Evolutionary conservation across 2,797 vertebrate species (phyloP), one percentile per base, ranked within the genome.

Genomic region (Liparis tanakae): DNA sequence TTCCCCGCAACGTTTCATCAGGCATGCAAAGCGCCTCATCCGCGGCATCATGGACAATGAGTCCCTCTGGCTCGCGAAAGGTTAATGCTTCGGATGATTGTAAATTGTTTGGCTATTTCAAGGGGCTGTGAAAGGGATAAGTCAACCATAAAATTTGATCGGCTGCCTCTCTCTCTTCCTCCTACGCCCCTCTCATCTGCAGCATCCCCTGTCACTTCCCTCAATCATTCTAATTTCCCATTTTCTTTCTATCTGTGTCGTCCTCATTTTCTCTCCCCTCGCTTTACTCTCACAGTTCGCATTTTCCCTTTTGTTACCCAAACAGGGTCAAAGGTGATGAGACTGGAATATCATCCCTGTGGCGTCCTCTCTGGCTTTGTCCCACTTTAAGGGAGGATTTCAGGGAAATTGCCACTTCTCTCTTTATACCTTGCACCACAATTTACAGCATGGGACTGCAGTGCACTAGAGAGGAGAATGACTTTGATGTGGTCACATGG

Each of bases 61-160:
- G 81, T 86, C 79, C 69, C 84, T 59, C 37, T 72, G 79, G 82
- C 84, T 87, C 59, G 46, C 68, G 84, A 92, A 93, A 94, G 92
- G 93, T 93, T 93, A 93, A 93, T 90, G 87, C 85, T 79, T 89
- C 69, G 72, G 85, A 89, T 91, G 91, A 93, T 84, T 89, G 89
- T 91, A 91, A 92, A 93, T 89, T 89, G 91, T 92, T 92, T 91
- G 81, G 80, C 86, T 90, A 82, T 92, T 91, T 89, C 84, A 65
- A 72, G 85, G 59, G 75, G 83, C 87, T 72, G 79, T 85, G 82
- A 85, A 88, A 90, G 74, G 83, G 65, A 90, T 75, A 86, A 86
- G 67, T 92, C 87, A 87, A 90, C 85, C 88, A 86, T 91, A 90
- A 92, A 89, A 92, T 91, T 82, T 87, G 83, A 90, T 92, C 72